Evolutionary conservation across 2,797 vertebrate genomes (phyloP).

Genomic region (Falco naumanni): DNA sequence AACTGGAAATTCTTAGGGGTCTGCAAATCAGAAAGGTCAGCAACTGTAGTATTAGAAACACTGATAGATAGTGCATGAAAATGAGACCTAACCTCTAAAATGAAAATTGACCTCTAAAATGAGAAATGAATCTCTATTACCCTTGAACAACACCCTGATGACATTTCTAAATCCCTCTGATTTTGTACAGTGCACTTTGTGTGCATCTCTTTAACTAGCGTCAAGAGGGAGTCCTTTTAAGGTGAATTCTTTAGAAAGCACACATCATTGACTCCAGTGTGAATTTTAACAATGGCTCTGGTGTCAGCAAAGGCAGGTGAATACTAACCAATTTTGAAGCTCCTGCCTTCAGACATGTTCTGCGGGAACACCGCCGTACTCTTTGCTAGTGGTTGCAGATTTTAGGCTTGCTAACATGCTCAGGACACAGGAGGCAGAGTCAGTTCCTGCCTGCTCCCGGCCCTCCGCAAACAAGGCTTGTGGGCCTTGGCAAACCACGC

Average conservation of each 20-base stretch:
- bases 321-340: neutral
- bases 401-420: neutral
- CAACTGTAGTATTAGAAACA: constrained; percentile 3
- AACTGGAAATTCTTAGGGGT: constrained; percentile 45
- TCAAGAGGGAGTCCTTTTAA: neutral
- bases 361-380: neutral
- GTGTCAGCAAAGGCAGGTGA: neutral
- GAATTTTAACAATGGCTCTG: neutral
- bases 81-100: constrained; percentile 50
- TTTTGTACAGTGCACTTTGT: neutral
- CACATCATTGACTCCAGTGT: neutral
- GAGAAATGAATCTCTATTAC: constrained; percentile 31
- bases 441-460: neutral
- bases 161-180: neutral
- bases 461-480: accelerated
- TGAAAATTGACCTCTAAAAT: constrained; percentile 53
- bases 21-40: constrained; percentile 65
- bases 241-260: neutral
- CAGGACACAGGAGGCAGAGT: neutral
- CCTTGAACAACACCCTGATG: constrained; percentile 27
- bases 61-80: constrained; percentile 62
- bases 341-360: neutral
- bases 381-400: neutral
- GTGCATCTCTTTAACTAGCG: neutral
- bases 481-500: neutral